These are phyloP conservation scores for Narcine bancroftii DNA, from an alignment of 2,113 vertebrate genomes.

Conservation along the genomic window DNA sequence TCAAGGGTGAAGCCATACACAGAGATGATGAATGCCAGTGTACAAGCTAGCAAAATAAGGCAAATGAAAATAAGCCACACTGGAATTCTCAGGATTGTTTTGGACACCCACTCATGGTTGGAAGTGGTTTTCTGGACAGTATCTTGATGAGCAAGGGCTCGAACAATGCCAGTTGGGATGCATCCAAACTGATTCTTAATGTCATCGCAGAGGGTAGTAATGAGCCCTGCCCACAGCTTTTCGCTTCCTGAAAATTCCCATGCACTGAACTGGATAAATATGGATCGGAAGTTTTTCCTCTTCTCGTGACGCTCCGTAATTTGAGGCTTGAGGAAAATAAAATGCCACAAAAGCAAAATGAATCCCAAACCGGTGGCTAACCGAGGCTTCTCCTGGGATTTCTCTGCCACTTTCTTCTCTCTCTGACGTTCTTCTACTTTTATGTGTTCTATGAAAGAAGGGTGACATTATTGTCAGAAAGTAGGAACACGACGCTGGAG, in stretches of 20 bases:
- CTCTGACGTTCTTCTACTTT: slow-evolving; percentile 46
- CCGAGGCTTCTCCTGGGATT: slow-evolving; percentile 41
- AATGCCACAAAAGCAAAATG: slow-evolving; percentile 48
- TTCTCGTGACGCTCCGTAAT: slow-evolving; percentile 63
- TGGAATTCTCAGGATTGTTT: slow-evolving; percentile 54
- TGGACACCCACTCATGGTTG: slow-evolving; percentile 61
- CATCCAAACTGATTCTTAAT: slow-evolving; percentile 70
- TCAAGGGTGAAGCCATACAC: slow-evolving; percentile 43
- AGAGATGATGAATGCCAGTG: slow-evolving; percentile 48
- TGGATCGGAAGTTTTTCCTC: slow-evolving; percentile 60
- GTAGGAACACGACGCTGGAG: too few relatives aligned
- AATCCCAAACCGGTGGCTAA: slow-evolving; percentile 44
- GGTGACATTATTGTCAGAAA: too few relatives aligned
- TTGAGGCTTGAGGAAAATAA: slow-evolving; percentile 71
- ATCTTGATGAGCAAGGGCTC: slow-evolving; percentile 52
- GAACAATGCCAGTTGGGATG: slow-evolving; percentile 68
- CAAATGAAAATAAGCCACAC: slow-evolving; percentile 54
- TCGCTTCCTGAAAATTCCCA: slow-evolving; percentile 91
- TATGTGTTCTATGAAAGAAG: slow-evolving; percentile 51
- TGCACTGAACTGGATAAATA: slow-evolving; percentile 82
- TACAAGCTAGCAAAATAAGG: slow-evolving; percentile 42
- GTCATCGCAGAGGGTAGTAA: slow-evolving; percentile 67
- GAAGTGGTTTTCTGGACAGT: slow-evolving; percentile 44
- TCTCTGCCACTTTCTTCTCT: slow-evolving; percentile 42
- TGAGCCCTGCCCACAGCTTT: slow-evolving; percentile 82